A percentile compares a stretch with the other conserved stretches of the same genome.
Conservation (phyloP, 2,888 invertebrate species). For the Polymixis lichenea region DNA sequence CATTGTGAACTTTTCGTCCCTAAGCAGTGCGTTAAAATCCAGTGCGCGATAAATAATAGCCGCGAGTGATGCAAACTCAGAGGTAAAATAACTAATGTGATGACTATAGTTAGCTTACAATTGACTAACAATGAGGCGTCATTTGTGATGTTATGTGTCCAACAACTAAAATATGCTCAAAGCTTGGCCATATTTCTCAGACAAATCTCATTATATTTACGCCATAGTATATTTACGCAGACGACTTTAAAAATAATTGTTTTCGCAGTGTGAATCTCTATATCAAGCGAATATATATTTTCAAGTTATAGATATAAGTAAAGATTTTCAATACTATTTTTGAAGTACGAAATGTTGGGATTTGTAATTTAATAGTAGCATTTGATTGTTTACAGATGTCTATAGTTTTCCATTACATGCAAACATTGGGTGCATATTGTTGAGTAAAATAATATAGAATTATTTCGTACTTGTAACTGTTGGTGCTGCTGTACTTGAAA, state of each 20-base stretch:
- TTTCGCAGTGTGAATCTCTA: slow-evolving; percentile 46
- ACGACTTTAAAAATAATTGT: neutral
- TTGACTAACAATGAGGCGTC: neutral
- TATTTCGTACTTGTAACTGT: slow-evolving; percentile 13
- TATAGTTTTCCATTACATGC: neutral
- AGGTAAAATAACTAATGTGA: too few species aligned
- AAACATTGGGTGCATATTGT: neutral
- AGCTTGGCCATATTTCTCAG: neutral
- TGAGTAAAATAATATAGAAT: neutral
- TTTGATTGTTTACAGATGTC: slow-evolving; percentile 3
- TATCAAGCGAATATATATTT: slow-evolving; percentile 22
- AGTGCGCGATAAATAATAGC: too few species aligned
- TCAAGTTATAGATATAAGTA: slow-evolving; percentile 1
- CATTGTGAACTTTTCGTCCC: too few species aligned
- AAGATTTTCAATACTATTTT: slow-evolving; percentile 25
- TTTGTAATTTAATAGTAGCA: neutral
- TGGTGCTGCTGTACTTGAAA: slow-evolving; percentile 49
- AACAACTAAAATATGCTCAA: neutral
- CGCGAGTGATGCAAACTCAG: too few species aligned
- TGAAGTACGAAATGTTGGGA: neutral
- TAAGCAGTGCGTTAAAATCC: too few species aligned
- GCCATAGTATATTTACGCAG: neutral
- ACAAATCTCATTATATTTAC: slow-evolving; percentile 19
- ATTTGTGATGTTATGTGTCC: neutral
- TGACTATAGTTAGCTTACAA: neutral